Conservation (phyloP, 1,140 invertebrate genomes). For the Cydia amplana region DNA sequence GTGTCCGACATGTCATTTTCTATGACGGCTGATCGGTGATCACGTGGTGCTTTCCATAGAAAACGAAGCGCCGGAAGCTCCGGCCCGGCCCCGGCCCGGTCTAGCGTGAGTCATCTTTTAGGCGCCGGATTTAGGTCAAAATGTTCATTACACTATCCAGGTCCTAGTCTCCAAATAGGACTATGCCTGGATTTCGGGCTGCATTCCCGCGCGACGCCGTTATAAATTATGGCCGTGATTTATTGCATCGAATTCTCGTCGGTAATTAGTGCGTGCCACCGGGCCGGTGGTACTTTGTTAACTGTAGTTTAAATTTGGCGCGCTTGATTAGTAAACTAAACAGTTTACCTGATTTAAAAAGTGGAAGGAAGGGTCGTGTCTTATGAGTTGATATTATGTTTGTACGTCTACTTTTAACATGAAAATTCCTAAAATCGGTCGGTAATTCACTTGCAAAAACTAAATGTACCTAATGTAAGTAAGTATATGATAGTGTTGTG, state of each 20-base stretch:
- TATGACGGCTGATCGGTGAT: too few relatives aligned
- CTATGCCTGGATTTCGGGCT: constrained; percentile 61
- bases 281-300: constrained; percentile 24
- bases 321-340: background rate
- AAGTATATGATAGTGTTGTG: too few relatives aligned
- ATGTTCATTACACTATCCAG: background rate
- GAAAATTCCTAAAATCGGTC: too few relatives aligned
- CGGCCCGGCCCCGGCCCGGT: too few relatives aligned
- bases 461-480: too few relatives aligned
- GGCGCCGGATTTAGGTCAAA: background rate
- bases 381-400: too few relatives aligned
- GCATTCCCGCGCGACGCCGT: constrained; percentile 66
- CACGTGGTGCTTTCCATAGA: too few relatives aligned
- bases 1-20: too few relatives aligned
- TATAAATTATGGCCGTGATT: constrained; percentile 75
- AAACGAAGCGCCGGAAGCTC: too few relatives aligned
- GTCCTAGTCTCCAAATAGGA: constrained; percentile 41
- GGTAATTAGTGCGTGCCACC: constrained; percentile 76
- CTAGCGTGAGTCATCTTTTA: too few relatives aligned
- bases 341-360: background rate
- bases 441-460: too few relatives aligned
- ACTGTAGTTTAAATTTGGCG: background rate
- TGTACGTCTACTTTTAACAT: too few relatives aligned
- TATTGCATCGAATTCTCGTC: constrained; percentile 77
- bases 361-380: background rate